A percentile compares a stretch with the other conserved stretches of the same genome.
Conservation (phyloP, 2,113 vertebrate species). For the Oncorhynchus tshawytscha region DNA sequence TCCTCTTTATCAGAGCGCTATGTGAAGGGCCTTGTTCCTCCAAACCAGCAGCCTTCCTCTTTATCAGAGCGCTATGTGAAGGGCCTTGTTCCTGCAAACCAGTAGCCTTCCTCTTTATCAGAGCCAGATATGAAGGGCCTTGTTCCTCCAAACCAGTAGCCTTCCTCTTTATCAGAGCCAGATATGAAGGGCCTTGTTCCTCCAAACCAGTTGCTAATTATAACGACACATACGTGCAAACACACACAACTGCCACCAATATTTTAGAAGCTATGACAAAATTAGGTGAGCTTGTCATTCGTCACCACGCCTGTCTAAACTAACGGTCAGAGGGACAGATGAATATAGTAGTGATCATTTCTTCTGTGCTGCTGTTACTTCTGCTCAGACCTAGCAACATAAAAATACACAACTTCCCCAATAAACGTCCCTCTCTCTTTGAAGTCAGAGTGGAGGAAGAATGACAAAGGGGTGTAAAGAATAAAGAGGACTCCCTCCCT, state of each 20-base stretch:
- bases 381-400: background rate
- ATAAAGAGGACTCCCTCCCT: background rate
- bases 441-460: slow-evolving; percentile 16
- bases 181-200: slow-evolving; percentile 32
- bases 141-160: slow-evolving; percentile 8
- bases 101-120: no score
- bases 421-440: slow-evolving; percentile 14
- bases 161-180: slow-evolving; percentile 42
- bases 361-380: background rate
- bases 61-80: no score
- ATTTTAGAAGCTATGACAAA: background rate
- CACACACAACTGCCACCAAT: background rate
- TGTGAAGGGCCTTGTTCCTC: no score
- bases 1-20: no score
- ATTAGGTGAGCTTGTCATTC: background rate
- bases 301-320: background rate
- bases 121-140: no score
- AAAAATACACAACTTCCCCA: background rate
- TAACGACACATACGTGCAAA: background rate
- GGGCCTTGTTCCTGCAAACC: no score
- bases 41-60: no score
- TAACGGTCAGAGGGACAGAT: background rate
- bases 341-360: background rate
- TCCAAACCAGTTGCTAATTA: slow-evolving; percentile 15
- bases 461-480: slow-evolving; percentile 6